Percentiles rank a stretch among this genome's conserved stretches.
phyloP scores from a whole-genome alignment of 2,888 invertebrate genomes.

The Panopea generosa region DNA sequence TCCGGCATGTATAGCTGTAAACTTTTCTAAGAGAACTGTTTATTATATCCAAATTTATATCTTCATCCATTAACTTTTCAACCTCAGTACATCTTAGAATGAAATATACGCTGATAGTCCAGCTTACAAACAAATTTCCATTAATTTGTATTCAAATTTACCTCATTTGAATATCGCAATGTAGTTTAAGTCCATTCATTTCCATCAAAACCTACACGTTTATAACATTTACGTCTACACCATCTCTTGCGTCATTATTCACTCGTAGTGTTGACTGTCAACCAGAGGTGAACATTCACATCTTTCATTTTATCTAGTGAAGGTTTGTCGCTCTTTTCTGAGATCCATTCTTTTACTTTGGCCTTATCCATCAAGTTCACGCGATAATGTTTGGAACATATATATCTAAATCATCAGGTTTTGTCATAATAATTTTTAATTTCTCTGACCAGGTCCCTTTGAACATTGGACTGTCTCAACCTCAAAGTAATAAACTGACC shows the following conservation, averaged over 20 bases:
- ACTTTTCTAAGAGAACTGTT: too few species aligned
- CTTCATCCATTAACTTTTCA: too few species aligned
- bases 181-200: conserved; percentile 5
- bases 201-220: conserved; percentile 13
- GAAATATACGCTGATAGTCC: too few species aligned
- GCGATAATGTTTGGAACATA: conserved; percentile 1
- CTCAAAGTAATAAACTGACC: conserved; percentile 54
- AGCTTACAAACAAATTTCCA: too few species aligned
- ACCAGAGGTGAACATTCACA: conserved; percentile 28
- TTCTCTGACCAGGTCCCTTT: conserved; percentile 5
- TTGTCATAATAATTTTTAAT: background rate
- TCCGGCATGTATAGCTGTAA: too few species aligned
- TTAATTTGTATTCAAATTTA: background rate
- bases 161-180: conserved; percentile 6
- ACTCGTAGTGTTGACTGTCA: conserved; percentile 12
- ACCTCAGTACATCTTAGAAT: too few species aligned
- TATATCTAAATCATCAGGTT: conserved; percentile 3
- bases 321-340: too few species aligned
- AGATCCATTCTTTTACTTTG: too few species aligned
- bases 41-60: too few species aligned
- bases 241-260: background rate
- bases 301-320: conserved; percentile 16
- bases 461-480: conserved; percentile 44
- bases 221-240: conserved; percentile 4
- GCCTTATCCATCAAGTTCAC: conserved; percentile 1